Percentiles rank a stretch among this genome's conserved stretches.
Evolutionary conservation across 2,113 vertebrate species (phyloP).

Genomic region (Motacilla alba): DNA sequence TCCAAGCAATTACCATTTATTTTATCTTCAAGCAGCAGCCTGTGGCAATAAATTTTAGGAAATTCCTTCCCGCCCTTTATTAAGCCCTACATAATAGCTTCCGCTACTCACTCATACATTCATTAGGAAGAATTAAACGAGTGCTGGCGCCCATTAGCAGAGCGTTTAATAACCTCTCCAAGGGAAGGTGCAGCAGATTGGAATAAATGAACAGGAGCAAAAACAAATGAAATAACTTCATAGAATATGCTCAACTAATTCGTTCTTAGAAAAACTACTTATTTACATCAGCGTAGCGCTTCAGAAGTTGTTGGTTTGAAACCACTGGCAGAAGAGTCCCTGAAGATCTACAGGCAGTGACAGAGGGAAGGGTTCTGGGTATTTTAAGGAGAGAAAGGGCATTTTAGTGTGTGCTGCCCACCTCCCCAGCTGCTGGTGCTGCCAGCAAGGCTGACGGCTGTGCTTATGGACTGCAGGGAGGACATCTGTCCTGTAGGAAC

Average conservation of each 20-base stretch:
- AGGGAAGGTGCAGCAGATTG: conserved; percentile 59
- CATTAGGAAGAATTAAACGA: conserved; percentile 63
- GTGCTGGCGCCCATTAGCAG: conserved; percentile 53
- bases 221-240: conserved; percentile 51
- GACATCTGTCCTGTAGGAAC: background rate
- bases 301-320: background rate
- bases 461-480: background rate
- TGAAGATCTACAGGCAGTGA: background rate
- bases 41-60: conserved; percentile 56
- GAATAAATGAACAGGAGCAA: conserved; percentile 57
- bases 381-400: background rate
- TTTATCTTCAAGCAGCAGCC: conserved; percentile 67
- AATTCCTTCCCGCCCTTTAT: conserved; percentile 63
- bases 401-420: background rate
- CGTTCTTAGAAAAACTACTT: background rate
- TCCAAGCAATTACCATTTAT: conserved; percentile 58
- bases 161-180: conserved; percentile 53
- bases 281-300: background rate
- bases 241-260: conserved; percentile 47
- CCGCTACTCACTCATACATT: conserved; percentile 46
- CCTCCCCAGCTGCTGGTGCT: background rate
- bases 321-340: background rate
- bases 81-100: conserved; percentile 55
- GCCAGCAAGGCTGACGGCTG: background rate
- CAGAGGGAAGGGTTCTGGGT: background rate